Base-by-base conservation (phyloP, 2,797 vertebrate species). In the Rhinatrema bivittatum region DNA sequence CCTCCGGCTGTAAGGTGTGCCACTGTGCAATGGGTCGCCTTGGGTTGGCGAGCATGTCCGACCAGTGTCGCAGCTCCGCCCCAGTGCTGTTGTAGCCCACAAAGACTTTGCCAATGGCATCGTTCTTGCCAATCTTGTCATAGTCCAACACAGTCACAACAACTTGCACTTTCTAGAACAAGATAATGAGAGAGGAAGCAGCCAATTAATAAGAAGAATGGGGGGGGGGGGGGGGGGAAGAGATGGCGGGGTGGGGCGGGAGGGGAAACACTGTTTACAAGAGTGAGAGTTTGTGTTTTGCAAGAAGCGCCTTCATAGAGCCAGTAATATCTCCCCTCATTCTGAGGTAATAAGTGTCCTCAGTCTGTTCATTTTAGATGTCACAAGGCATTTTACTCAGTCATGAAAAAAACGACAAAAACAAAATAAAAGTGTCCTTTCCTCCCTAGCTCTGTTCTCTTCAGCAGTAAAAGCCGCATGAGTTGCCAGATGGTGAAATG, bases 131-230 rank as follows among this genome's bases (percentile, higher is more conserved):
- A 74, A 99, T 98, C 91, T 99, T 99, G 92, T 99, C 96, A 93
- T 99, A 99, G 94, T 99, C 96, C 91, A 99, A 93, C 84, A 99
- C 96, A 74, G 96, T 99, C 77, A 99, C 94, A 87, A 99, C 96
- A 78, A 99, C 74, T 84, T 99, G 96, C 81, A 99, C 94, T 94
- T 99, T 99, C 96, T 99, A 72, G 29, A 81, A 70, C 3, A 67
- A 54, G 36, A 55, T 1, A 53, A 45, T 36, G 50, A 20, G 10
- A 18, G 29, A 25, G 21, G 16, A 7, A 10, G 22, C 17, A 36
- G 5, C 15, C 20, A 36, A 1, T 12, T 13, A 5, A 28, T 5
- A n/a, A n/a, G n/a, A n/a, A n/a, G n/a, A n/a, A n/a, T n/a, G n/a
- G n/a, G n/a, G 0, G n/a, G n/a, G n/a, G n/a, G n/a, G n/a, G n/a